These are phyloP conservation scores for Paguma larvata DNA, from an alignment of 2,797 vertebrate genomes.

Conservation along the genomic window DNA sequence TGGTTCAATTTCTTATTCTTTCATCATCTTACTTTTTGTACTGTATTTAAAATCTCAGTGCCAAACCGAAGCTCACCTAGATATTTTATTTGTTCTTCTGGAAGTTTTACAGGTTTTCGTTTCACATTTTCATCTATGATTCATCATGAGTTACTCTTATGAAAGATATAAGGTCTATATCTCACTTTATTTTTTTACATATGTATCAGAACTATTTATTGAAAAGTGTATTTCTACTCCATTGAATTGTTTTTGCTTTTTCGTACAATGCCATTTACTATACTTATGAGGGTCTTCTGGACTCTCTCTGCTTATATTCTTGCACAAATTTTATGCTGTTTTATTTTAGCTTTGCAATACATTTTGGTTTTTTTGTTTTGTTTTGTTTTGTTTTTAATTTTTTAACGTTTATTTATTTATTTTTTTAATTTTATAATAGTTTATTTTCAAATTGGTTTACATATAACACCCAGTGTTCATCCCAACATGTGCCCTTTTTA, in stretches of 20 bases:
- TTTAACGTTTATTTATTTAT: too few species aligned
- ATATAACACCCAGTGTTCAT: too few species aligned
- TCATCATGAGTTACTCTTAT: background rate
- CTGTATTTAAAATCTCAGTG: background rate
- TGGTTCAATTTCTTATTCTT: background rate
- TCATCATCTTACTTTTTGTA: background rate
- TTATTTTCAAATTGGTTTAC: too few species aligned
- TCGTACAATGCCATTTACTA: background rate
- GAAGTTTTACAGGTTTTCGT: background rate
- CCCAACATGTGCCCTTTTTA: too few species aligned
- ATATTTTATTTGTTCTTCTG: background rate
- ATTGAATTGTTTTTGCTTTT: background rate
- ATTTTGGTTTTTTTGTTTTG: too few species aligned
- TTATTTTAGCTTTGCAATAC: background rate
- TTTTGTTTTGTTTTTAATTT: too few species aligned
- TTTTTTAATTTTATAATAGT: too few species aligned
- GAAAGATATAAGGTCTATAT: background rate
- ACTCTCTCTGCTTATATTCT: background rate
- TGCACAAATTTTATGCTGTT: background rate
- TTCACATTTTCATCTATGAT: background rate
- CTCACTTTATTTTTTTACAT: background rate
- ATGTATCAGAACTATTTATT: background rate
- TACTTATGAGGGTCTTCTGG: background rate
- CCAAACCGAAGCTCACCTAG: background rate
- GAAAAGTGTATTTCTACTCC: background rate